Conservation (phyloP, 2,797 vertebrate species). For the Aldrovandia affinis region DNA sequence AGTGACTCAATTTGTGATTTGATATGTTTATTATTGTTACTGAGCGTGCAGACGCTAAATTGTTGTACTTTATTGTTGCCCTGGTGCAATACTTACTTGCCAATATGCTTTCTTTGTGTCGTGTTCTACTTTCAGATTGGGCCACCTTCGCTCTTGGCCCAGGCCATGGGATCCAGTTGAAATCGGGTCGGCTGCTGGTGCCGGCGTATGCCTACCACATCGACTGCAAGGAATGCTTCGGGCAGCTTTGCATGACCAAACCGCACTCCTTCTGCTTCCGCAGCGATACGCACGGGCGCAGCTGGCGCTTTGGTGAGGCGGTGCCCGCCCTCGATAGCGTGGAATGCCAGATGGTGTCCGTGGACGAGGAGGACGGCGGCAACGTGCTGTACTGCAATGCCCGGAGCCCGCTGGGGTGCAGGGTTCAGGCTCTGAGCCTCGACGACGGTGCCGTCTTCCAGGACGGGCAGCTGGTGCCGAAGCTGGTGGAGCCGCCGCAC, state of each 20-base stretch:
- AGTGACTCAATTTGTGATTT: neutral
- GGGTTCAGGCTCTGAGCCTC: conserved; percentile 88
- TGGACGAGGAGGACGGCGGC: conserved; percentile 82
- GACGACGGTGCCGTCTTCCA: conserved; percentile 83
- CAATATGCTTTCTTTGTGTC: conserved; percentile 6
- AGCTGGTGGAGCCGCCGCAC: conserved; percentile 81
- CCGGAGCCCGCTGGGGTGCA: conserved; percentile 84
- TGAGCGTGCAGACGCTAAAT: too few relatives aligned
- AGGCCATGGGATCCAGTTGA: conserved; percentile 90
- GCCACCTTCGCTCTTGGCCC: conserved; percentile 93
- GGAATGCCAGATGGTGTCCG: conserved; percentile 91
- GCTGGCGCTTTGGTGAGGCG: conserved; percentile 82
- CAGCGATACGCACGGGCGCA: conserved; percentile 87
- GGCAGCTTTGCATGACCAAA: conserved; percentile 84
- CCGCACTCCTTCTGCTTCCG: conserved; percentile 88
- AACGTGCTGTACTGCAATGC: conserved; percentile 90
- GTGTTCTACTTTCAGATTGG: conserved; percentile 78
- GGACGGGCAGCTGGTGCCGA: conserved; percentile 82
- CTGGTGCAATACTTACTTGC: too few relatives aligned
- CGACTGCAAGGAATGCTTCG: conserved; percentile 86
- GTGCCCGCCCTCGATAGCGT: conserved; percentile 84
- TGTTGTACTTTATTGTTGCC: too few relatives aligned
- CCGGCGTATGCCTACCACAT: conserved; percentile 92
- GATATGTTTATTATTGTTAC: too few relatives aligned
- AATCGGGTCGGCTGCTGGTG: conserved; percentile 86